These are phyloP conservation scores for Agrypnus murinus DNA, from an alignment of 2,888 invertebrate genomes.

Conservation along the genomic window DNA sequence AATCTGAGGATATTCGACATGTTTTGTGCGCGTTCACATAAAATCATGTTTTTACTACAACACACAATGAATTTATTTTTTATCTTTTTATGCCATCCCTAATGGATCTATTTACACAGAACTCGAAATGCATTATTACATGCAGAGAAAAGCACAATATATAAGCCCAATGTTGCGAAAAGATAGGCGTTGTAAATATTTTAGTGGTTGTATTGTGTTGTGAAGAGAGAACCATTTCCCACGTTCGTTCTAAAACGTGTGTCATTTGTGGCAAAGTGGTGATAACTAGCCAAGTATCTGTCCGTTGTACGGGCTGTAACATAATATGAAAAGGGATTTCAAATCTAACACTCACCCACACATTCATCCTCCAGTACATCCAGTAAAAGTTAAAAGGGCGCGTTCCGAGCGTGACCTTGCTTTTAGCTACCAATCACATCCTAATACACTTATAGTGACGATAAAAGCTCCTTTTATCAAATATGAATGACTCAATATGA, in stretches of 20 bases:
- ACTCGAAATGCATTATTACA: constrained; percentile 17
- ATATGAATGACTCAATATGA: constrained; percentile 62
- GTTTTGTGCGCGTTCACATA: too few species aligned
- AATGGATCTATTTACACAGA: constrained; percentile 25
- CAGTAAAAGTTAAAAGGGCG: constrained; percentile 60
- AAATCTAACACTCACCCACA: too few species aligned
- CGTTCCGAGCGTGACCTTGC: constrained; percentile 59
- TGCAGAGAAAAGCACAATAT: constrained; percentile 5
- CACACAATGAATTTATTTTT: neutral
- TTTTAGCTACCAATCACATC: constrained; percentile 65
- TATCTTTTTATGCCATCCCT: constrained; percentile 17
- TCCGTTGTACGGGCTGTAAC: constrained; percentile 36
- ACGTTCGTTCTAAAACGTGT: constrained; percentile 37
- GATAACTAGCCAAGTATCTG: constrained; percentile 42
- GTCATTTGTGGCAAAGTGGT: constrained; percentile 40
- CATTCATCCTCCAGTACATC: constrained; percentile 12
- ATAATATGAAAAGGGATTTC: constrained; percentile 34
- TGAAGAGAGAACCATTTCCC: constrained; percentile 28
- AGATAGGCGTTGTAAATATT: constrained; percentile 40
- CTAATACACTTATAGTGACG: constrained; percentile 62
- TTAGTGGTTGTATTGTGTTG: constrained; percentile 32
- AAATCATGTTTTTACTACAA: too few species aligned
- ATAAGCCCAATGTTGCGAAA: constrained; percentile 39
- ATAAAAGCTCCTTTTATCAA: constrained; percentile 64
- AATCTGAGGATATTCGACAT: too few species aligned